Evolutionary conservation across 2,113 vertebrate genomes (phyloP).

Genomic region (Casuarius casuarius): DNA sequence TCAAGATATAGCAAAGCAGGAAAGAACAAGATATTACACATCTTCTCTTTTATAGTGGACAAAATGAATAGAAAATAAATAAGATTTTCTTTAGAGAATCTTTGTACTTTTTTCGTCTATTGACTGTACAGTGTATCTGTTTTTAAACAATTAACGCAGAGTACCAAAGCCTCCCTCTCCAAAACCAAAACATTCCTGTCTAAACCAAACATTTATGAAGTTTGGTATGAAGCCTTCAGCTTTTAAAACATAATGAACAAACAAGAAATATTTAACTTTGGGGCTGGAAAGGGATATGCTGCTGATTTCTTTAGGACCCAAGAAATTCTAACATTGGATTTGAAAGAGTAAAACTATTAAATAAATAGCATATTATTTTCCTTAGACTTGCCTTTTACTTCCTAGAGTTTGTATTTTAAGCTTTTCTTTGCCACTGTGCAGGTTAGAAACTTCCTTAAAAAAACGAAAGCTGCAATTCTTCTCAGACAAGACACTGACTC

Average conservation of each 20-base stretch:
- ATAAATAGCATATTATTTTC: background rate
- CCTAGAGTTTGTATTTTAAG: background rate
- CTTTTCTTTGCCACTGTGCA: background rate
- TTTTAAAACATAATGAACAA: background rate
- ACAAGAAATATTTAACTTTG: slow-evolving; percentile 37
- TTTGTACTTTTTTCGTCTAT: background rate
- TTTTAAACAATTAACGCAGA: slow-evolving; percentile 31
- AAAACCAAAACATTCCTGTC: slow-evolving; percentile 14
- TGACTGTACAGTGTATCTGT: background rate
- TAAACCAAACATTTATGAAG: background rate
- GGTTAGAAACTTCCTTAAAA: background rate
- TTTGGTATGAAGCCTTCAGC: slow-evolving; percentile 7
- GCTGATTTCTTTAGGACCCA: background rate
- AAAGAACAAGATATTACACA: background rate
- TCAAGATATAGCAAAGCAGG: background rate
- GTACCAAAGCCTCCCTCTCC: background rate
- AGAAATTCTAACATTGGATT: background rate
- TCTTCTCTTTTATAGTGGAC: background rate
- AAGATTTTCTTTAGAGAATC: background rate
- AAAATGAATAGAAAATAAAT: background rate
- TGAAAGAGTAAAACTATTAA: no score
- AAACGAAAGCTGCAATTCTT: background rate
- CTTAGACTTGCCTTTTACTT: background rate
- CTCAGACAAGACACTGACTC: background rate
- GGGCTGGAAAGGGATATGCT: background rate